phyloP scores from a whole-genome alignment of 1,140 invertebrate genomes.

The Rhopalosiphum padi region DNA sequence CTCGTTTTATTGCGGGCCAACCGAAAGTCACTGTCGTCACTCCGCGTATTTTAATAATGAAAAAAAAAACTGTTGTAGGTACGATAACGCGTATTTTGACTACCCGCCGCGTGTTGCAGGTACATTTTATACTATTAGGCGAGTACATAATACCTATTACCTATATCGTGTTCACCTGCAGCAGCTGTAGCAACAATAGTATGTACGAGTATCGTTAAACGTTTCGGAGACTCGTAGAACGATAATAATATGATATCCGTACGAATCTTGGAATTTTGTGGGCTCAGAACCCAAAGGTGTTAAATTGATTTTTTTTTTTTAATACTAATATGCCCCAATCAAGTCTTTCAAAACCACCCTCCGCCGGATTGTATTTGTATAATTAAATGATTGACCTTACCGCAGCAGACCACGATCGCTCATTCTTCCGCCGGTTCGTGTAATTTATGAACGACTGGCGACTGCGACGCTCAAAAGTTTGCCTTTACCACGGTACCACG shows the following conservation, averaged over 20 bases:
- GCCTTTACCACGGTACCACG: no score
- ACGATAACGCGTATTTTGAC: background rate
- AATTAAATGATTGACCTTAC: no score
- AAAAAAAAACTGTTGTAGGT: background rate
- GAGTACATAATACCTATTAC: background rate
- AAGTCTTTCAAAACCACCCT: no score
- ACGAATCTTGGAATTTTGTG: background rate
- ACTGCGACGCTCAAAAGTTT: no score
- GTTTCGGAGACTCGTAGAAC: background rate
- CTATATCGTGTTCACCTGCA: background rate
- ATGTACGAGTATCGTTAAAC: background rate
- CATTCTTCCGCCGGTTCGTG: no score
- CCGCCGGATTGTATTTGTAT: no score
- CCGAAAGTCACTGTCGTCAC: background rate
- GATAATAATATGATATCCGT: background rate
- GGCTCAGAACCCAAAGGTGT: background rate
- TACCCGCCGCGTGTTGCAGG: background rate
- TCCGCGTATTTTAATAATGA: background rate
- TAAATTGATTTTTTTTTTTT: background rate
- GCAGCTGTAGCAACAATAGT: background rate
- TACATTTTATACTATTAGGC: background rate
- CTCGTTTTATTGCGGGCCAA: background rate
- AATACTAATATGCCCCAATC: no score
- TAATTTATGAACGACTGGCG: no score
- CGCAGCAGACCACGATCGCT: no score